Conservation (phyloP, 1,140 invertebrate species). For the Chironomus striatipennis region DNA sequence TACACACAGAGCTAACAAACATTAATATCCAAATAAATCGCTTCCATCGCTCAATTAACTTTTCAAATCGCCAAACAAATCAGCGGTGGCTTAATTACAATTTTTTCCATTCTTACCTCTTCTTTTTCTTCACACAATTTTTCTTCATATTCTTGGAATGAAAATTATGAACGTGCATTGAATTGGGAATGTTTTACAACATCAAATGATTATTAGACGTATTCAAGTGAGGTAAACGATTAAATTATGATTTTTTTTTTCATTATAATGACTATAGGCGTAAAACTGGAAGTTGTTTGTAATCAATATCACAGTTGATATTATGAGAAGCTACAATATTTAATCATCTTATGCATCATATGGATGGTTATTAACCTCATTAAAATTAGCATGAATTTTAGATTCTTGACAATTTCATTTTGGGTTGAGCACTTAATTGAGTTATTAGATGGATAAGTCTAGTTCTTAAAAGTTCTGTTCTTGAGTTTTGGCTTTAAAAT, state of each 20-base stretch:
- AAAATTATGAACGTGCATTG: neutral
- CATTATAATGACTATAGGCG: neutral
- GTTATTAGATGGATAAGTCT: no score
- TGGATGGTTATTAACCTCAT: slow-evolving; percentile 13
- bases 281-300: slow-evolving; percentile 13
- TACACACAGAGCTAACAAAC: slow-evolving; percentile 1
- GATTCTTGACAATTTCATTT: no score
- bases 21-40: slow-evolving; percentile 10
- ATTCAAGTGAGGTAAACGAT: neutral
- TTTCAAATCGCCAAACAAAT: slow-evolving; percentile 13
- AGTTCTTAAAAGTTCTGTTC: no score
- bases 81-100: slow-evolving; percentile 12
- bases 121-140: neutral
- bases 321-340: neutral
- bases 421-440: no score
- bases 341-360: slow-evolving; percentile 1
- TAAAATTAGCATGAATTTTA: neutral
- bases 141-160: neutral
- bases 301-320: neutral
- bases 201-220: neutral
- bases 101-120: neutral
- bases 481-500: no score
- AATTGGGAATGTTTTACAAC: neutral
- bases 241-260: slow-evolving; percentile 10
- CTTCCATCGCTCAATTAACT: slow-evolving; percentile 12